phyloP scores from a whole-genome alignment of 2,888 invertebrate species.

The Physocephala rufipes region DNA sequence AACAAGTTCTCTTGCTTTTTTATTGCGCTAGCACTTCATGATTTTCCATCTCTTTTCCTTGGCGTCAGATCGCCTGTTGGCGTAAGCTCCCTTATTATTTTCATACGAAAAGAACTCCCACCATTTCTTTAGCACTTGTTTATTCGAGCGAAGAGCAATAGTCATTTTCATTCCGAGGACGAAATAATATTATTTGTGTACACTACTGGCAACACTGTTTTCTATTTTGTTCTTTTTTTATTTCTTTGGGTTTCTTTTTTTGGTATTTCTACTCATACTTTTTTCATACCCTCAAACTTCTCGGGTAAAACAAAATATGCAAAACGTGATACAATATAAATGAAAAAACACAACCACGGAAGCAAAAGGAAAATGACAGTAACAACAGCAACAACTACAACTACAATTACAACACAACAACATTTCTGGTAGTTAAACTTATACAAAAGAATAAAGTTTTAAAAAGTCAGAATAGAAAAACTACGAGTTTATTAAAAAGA shows the following conservation, averaged over 20 bases:
- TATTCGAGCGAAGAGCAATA: not conserved
- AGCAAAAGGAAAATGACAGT: not conserved
- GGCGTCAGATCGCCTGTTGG: not conserved
- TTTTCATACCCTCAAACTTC: not conserved
- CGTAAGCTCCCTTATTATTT: not conserved
- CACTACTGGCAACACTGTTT: slow-evolving; percentile 16
- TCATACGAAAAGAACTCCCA: too few relatives aligned
- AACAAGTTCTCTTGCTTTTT: slow-evolving; percentile 22
- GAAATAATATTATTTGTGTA: slow-evolving; percentile 32
- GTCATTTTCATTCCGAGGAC: slow-evolving; percentile 30
- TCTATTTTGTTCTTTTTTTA: not conserved
- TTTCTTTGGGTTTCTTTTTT: not conserved
- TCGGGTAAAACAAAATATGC: not conserved
- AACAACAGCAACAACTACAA: not conserved
- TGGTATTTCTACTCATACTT: not conserved
- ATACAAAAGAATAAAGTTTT: not conserved
- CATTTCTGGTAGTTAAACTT: not conserved
- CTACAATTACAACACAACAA: not conserved
- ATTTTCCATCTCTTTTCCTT: not conserved
- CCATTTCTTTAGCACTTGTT: not conserved
- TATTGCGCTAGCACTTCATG: slow-evolving; percentile 3
- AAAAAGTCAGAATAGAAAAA: slow-evolving; percentile 3
- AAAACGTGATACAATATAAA: slow-evolving; percentile 1
- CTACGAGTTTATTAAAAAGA: not conserved
- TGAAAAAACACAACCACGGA: not conserved